Percentiles rank a stretch among this genome's conserved stretches.
phyloP scores from a whole-genome alignment of 2,888 invertebrate species.

The Notocelia uddmanniana region DNA sequence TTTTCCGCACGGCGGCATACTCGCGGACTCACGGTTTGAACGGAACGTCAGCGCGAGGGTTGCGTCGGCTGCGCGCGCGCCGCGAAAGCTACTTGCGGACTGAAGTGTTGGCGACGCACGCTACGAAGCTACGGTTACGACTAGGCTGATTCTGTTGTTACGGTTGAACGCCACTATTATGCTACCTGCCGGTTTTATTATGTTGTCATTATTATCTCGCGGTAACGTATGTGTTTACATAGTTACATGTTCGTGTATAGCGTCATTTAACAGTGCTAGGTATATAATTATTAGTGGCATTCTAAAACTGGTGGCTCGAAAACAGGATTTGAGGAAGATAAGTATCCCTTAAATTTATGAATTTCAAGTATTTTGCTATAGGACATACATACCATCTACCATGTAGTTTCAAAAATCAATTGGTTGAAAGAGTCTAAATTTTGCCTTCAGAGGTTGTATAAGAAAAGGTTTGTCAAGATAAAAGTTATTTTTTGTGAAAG shows the following conservation, averaged over 20 bases:
- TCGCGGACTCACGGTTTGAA: conserved; percentile 42
- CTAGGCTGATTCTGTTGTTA: conserved; percentile 41
- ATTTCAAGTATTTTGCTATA: no score
- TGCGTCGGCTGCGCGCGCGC: conserved; percentile 72
- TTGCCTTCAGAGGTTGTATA: no score
- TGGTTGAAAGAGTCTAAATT: no score
- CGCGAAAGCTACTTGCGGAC: conserved; percentile 73
- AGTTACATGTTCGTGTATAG: not conserved
- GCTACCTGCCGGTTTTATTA: conserved; percentile 60
- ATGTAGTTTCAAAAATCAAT: no score
- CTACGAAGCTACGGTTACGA: conserved; percentile 64
- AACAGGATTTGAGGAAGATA: not conserved
- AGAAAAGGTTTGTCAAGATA: no score
- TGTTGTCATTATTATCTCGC: conserved; percentile 33
- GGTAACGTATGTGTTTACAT: conserved; percentile 9
- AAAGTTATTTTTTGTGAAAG: no score
- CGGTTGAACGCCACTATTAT: conserved; percentile 75
- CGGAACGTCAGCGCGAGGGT: conserved; percentile 42
- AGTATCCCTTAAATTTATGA: not conserved
- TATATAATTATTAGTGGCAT: not conserved
- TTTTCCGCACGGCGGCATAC: conserved; percentile 60
- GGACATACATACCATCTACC: no score
- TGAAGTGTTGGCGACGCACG: conserved; percentile 48
- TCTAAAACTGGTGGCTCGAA: not conserved
- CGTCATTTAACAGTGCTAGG: not conserved